Evolutionary conservation across 2,797 vertebrate genomes (phyloP).

Genomic region (Halcyon chelicuti): DNA sequence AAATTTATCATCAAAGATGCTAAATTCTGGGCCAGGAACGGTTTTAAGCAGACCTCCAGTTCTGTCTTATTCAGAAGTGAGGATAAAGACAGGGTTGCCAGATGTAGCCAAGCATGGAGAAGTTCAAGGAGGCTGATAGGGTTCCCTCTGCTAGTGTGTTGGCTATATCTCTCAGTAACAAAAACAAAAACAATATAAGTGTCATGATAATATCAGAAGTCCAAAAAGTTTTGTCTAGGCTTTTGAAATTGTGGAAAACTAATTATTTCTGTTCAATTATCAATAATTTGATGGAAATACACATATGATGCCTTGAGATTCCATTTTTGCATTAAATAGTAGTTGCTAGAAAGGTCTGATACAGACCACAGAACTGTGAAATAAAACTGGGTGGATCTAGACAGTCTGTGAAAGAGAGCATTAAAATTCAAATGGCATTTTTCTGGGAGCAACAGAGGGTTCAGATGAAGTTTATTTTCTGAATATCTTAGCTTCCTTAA

Average conservation of each 20-base stretch:
- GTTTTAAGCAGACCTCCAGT: background rate
- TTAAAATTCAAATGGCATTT: constrained; percentile 62
- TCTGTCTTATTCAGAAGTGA: background rate
- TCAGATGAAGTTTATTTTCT: constrained; percentile 65
- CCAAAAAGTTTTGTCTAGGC: background rate
- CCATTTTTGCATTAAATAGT: background rate
- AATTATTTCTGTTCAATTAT: background rate
- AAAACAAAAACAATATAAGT: background rate
- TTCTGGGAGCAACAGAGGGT: constrained; percentile 38
- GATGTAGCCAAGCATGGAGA: background rate
- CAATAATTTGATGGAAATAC: constrained; percentile 15
- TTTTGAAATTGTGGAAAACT: background rate
- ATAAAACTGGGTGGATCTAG: constrained; percentile 46
- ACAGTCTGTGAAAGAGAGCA: constrained; percentile 45
- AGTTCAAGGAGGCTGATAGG: background rate
- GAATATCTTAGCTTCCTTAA: constrained; percentile 43
- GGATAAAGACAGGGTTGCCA: background rate
- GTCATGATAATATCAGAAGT: background rate
- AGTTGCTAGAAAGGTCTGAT: constrained; percentile 1
- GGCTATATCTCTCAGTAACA: background rate
- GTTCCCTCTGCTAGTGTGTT: background rate
- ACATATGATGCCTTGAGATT: background rate
- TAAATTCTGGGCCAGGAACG: background rate
- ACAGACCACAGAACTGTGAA: constrained; percentile 55
- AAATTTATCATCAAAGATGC: background rate